These are phyloP conservation scores for Stenotaenia linearis DNA, from an alignment of 2,888 invertebrate genomes.

Conservation along the genomic window DNA sequence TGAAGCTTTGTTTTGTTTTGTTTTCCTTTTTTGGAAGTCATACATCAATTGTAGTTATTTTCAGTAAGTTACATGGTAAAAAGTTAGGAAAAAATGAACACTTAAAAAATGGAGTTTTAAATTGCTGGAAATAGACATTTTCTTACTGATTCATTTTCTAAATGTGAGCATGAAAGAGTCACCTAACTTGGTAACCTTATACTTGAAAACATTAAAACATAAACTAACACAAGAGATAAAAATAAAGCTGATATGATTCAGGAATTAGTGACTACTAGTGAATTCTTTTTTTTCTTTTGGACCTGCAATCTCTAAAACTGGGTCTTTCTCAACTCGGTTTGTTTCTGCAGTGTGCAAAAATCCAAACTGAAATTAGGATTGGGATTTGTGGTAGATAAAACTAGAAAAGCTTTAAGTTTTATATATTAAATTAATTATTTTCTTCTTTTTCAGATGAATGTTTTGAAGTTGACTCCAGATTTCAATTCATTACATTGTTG, in stretches of 20 bases:
- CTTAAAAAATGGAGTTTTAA: not conserved
- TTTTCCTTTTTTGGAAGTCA: not conserved
- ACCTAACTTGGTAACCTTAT: not conserved
- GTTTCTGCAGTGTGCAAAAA: too few species aligned
- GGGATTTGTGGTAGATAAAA: too few species aligned
- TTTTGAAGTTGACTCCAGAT: not conserved
- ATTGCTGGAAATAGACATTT: not conserved
- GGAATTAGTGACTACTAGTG: not conserved
- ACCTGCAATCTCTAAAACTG: too few species aligned
- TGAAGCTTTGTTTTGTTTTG: not conserved
- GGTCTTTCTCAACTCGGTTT: too few species aligned
- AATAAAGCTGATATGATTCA: not conserved
- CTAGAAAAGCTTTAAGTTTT: too few species aligned
- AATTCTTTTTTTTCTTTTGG: too few species aligned
- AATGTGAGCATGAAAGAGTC: not conserved
- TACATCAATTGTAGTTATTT: not conserved
- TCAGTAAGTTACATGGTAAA: not conserved
- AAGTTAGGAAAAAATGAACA: not conserved
- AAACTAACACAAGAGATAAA: not conserved
- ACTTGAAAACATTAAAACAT: not conserved
- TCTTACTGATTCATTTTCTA: constrained; percentile 8
- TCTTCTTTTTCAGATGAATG: not conserved
- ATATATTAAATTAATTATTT: not conserved
- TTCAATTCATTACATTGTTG: not conserved
- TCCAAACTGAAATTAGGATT: too few species aligned